A percentile compares a stretch with the other conserved stretches of the same genome.
phyloP scores from a whole-genome alignment of 1,140 invertebrate species.

The Laupala kohalensis region DNA sequence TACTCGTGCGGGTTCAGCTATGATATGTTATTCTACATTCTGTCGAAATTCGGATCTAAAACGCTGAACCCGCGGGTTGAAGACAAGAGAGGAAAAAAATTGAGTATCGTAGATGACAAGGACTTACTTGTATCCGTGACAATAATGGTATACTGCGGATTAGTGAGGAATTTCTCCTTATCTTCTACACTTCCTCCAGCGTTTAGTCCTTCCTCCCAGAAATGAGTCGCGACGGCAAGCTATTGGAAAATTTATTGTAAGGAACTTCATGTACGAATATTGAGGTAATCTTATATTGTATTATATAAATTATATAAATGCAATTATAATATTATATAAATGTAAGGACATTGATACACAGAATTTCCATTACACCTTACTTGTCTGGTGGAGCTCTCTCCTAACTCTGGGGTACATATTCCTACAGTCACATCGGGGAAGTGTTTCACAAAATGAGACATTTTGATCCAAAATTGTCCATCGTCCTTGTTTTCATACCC shows the following conservation, averaged over 20 bases:
- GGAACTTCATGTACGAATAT: no score
- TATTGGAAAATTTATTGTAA: no score
- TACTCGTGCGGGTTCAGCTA: no score
- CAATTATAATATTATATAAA: neutral
- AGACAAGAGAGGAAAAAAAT: no score
- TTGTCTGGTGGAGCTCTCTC: neutral
- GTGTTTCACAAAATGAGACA: neutral
- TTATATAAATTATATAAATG: no score
- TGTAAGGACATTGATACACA: neutral
- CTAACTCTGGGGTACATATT: neutral
- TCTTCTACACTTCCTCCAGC: neutral
- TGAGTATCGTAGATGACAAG: no score
- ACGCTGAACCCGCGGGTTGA: no score
- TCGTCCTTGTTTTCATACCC: neutral
- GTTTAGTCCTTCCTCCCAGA: neutral
- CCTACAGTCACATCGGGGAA: neutral
- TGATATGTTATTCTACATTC: no score
- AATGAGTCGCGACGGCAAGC: neutral
- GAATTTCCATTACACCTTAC: neutral
- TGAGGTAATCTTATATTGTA: no score
- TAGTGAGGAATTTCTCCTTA: neutral
- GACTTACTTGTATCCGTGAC: neutral
- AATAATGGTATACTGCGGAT: neutral
- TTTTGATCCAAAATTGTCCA: neutral
- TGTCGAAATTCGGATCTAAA: no score